A percentile compares a stretch with the other conserved stretches of the same genome.
phyloP scores from a whole-genome alignment of 2,113 vertebrate species.

The Notothenia rossii region DNA sequence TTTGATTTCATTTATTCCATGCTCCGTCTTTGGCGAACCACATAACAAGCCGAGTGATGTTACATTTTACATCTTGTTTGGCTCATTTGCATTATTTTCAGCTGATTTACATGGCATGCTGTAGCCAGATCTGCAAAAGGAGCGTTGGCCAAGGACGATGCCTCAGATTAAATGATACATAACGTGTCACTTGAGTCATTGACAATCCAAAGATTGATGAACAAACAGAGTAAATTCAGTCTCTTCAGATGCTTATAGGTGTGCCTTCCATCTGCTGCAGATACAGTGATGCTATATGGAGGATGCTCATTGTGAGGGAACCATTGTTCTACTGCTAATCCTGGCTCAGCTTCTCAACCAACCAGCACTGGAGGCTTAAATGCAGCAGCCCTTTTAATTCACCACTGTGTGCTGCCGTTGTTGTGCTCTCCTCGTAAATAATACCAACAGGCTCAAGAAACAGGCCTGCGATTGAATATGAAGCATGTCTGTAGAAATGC shows the following conservation, averaged over 20 bases:
- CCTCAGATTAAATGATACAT: constrained; percentile 54
- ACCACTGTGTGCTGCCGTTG: constrained; percentile 70
- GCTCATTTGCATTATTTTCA: constrained; percentile 66
- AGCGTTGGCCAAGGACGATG: constrained; percentile 10
- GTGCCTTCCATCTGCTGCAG: constrained; percentile 66
- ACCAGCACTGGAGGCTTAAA: constrained; percentile 75
- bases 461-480: constrained; percentile 64
- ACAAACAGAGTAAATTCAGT: constrained; percentile 57
- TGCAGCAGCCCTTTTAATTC: constrained; percentile 74
- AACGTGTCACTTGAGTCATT: constrained; percentile 31
- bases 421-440: constrained; percentile 73
- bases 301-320: constrained; percentile 73
- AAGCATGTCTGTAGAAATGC: constrained; percentile 75
- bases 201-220: constrained; percentile 58
- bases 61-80: constrained; percentile 71
- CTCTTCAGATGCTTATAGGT: constrained; percentile 62
- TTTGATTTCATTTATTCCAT: constrained; percentile 75
- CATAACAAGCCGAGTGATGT: constrained; percentile 70
- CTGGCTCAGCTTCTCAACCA: constrained; percentile 74
- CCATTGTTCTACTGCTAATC: constrained; percentile 79
- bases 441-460: constrained; percentile 69
- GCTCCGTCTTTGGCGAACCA: constrained; percentile 48
- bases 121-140: constrained; percentile 21
- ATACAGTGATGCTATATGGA: constrained; percentile 71
- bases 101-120: constrained; percentile 42